Percentiles rank a stretch among this genome's conserved stretches.
Evolutionary conservation across 2,888 invertebrate genomes (phyloP).

Genomic region (Lasioglossum oenotherae): DNA sequence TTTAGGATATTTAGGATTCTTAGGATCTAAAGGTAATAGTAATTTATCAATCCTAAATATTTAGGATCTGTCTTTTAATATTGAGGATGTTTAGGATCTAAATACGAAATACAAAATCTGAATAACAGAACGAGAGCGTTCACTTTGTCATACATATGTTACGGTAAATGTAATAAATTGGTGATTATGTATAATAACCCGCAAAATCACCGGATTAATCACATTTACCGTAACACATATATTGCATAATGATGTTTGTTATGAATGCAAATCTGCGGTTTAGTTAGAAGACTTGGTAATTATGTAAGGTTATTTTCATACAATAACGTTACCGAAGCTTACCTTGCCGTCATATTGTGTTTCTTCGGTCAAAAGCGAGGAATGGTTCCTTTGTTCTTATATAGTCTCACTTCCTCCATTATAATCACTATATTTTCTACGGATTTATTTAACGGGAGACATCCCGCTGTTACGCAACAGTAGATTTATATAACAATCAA

Average conservation of each 20-base stretch:
- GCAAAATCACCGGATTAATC: no score
- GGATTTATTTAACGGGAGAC: not conserved
- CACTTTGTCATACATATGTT: no score
- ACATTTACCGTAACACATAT: not conserved
- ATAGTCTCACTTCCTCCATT: not conserved
- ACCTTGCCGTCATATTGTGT: not conserved
- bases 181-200: no score
- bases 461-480: not conserved
- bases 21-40: not conserved
- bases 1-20: no score
- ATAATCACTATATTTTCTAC: not conserved
- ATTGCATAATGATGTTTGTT: not conserved
- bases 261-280: not conserved
- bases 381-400: constrained; percentile 1
- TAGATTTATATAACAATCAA: not conserved
- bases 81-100: not conserved
- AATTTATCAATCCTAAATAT: not conserved
- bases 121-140: not conserved
- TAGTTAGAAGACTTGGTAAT: not conserved
- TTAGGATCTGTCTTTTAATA: not conserved
- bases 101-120: not conserved
- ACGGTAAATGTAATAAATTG: no score
- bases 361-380: not conserved
- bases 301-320: constrained; percentile 10
- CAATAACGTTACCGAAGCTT: not conserved